Base-by-base conservation (phyloP, 2,113 vertebrate species). In the Pangasianodon gigas region DNA sequence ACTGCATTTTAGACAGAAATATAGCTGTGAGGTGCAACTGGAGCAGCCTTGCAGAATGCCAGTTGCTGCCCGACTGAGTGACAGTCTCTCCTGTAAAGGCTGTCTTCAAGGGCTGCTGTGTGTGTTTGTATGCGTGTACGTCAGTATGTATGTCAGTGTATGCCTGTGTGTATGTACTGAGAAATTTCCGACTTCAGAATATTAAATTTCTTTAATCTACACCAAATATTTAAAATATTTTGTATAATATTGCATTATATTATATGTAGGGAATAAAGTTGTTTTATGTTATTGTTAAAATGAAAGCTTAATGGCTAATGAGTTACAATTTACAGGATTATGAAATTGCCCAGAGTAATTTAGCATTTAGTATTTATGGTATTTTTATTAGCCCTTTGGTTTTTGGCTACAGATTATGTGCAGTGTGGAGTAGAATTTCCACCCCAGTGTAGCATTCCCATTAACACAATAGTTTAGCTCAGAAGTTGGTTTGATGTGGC, bases 1-100 rank as follows among this genome's bases (percentile, higher is more conserved):
- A 85, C 90, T 94, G 89, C 92, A 95, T 95, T 95, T 90, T 94
- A 86, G 93, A 94, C 93, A 94, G 94, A 90, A 94, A 94, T 95
- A 95, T 95, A 94, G 90, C 86, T 74, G 88, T 92, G 92, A 93
- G 87, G 90, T 91, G 93, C 93, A 95, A 94, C 92, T 93, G 93
- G 91, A 93, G 87, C 92, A 91, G 91, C 87, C 91, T 88, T 90
- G 41, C 93, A 92, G 92, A 93, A 93, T 94, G 94, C 92, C 94
- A 95, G 93, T 94, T 94, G 92, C 94, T 92, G n/a, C 75, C 51
- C 24, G 89, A 41, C 67, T 95, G 94, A 95, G 88, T 94, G 95
- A 95, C 95, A 91, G 91, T 83, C 69, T 94, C 87, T 89, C 89
- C 94, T 93, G 90, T 81, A 87, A 79, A 89, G 89, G 87, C 92